Conservation (phyloP, 2,797 vertebrate genomes). For the Aeoliscus strigatus region DNA sequence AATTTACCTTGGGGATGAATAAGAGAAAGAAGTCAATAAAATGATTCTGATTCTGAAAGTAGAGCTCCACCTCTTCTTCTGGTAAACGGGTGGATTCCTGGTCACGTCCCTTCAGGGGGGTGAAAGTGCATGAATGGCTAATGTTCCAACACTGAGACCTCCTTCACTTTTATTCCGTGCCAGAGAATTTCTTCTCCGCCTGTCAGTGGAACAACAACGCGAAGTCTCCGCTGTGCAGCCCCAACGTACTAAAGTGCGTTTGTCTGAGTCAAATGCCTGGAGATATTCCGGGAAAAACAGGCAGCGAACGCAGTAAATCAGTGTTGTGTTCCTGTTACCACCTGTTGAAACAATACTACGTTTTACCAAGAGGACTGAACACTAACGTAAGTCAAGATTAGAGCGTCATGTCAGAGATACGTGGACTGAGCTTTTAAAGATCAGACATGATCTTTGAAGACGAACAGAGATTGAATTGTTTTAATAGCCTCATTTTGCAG, state of each 20-base stretch:
- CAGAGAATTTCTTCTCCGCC: conserved; percentile 44
- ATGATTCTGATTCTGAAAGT: no score
- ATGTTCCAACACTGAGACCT: conserved; percentile 43
- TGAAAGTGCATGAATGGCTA: conserved; percentile 59
- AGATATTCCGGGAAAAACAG: conserved; percentile 9
- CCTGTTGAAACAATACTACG: conserved; percentile 18
- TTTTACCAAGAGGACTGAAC: conserved; percentile 18
- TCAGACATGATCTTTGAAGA: conserved; percentile 5
- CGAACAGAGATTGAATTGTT: conserved; percentile 67
- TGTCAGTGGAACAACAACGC: conserved; percentile 35
- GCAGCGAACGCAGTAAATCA: conserved; percentile 19
- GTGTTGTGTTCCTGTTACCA: conserved; percentile 20
- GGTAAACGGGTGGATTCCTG: conserved; percentile 65
- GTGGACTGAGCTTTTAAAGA: conserved; percentile 6
- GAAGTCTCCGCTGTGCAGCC: conserved; percentile 8
- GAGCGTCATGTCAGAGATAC: conserved; percentile 16
- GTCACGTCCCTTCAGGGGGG: conserved; percentile 50
- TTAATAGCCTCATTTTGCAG: conserved; percentile 49
- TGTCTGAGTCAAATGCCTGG: conserved; percentile 9
- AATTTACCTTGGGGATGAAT: no score
- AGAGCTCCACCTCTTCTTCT: no score
- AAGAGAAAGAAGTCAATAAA: no score
- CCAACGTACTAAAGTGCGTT: background rate
- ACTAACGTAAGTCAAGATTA: conserved; percentile 9
- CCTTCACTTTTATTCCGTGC: conserved; percentile 55